phyloP scores from a whole-genome alignment of 2,888 invertebrate genomes.

The Amblyjoppa fuscipennis region DNA sequence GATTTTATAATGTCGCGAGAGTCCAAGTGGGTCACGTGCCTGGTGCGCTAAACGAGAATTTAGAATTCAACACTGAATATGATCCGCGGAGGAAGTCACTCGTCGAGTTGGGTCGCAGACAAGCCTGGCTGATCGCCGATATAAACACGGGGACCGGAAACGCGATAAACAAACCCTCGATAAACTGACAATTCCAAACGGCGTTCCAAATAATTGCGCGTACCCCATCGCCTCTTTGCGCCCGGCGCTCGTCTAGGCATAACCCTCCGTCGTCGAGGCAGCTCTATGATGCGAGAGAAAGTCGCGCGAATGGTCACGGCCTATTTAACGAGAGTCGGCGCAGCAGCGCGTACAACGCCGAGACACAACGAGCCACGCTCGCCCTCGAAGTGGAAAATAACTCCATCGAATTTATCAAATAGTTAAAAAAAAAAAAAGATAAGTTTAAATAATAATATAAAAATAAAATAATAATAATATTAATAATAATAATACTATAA shows the following conservation, averaged over 20 bases:
- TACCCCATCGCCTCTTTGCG: background rate
- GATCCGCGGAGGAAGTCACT: slow-evolving; percentile 1
- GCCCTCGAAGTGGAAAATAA: slow-evolving; percentile 3
- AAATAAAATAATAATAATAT: background rate
- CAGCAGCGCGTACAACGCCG: slow-evolving; percentile 31
- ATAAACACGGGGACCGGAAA: background rate
- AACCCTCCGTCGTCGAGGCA: slow-evolving; percentile 30
- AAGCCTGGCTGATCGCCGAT: slow-evolving; percentile 14
- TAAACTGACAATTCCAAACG: background rate
- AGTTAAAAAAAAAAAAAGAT: background rate
- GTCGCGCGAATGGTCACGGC: slow-evolving; percentile 80
- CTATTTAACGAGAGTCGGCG: slow-evolving; percentile 77
- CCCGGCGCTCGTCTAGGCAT: slow-evolving; percentile 3
- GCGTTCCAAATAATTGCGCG: background rate
- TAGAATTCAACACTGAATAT: background rate
- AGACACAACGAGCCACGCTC: slow-evolving; percentile 28
- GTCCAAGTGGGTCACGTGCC: slow-evolving; percentile 62
- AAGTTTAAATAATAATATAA: background rate
- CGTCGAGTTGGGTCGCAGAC: background rate
- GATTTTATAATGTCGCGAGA: slow-evolving; percentile 41
- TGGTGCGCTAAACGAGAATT: background rate
- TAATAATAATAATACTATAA: background rate
- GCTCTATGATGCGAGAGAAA: slow-evolving; percentile 76
- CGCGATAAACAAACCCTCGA: background rate
- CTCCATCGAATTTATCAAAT: background rate